Percentiles rank a stretch among this genome's conserved stretches.
Conservation (phyloP, 2,888 invertebrate species). For the Cremastinae sp. region DNA sequence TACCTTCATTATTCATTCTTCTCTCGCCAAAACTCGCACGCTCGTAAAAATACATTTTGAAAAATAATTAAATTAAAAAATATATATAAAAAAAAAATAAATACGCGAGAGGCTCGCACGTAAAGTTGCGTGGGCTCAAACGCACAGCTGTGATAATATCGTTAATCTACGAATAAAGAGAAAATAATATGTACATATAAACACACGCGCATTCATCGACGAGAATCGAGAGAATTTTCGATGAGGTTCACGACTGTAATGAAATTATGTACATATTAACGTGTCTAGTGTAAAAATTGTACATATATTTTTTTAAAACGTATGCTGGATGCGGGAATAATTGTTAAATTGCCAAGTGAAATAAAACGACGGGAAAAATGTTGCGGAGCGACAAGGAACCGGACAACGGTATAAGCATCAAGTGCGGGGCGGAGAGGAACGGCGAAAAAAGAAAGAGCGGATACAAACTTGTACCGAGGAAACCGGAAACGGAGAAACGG, state of each 20-base stretch:
- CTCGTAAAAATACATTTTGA: slow-evolving; percentile 9
- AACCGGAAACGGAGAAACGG: slow-evolving; percentile 57
- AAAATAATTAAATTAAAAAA: background rate
- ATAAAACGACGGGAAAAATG: slow-evolving; percentile 51
- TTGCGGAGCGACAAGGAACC: slow-evolving; percentile 75
- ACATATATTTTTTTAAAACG: slow-evolving; percentile 63
- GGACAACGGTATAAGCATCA: slow-evolving; percentile 78
- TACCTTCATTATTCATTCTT: background rate
- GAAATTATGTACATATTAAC: slow-evolving; percentile 47
- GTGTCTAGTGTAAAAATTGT: slow-evolving; percentile 53
- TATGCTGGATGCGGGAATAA: slow-evolving; percentile 34
- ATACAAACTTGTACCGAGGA: slow-evolving; percentile 72
- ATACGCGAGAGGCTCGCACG: slow-evolving; percentile 15
- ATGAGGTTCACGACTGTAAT: slow-evolving; percentile 31
- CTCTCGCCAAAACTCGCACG: background rate
- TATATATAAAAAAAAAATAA: slow-evolving; percentile 16
- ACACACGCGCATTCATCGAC: slow-evolving; percentile 3
- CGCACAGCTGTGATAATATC: slow-evolving; percentile 58
- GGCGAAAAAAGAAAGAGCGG: slow-evolving; percentile 69
- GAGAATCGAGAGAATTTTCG: slow-evolving; percentile 1
- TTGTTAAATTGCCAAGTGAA: too few species aligned
- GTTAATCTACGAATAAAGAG: slow-evolving; percentile 30
- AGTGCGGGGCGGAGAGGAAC: slow-evolving; percentile 70
- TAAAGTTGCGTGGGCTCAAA: slow-evolving; percentile 40
- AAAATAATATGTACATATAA: slow-evolving; percentile 16